Percentiles rank a stretch among this genome's conserved stretches.
Conservation (phyloP, 2,113 vertebrate species). For the Plectropomus leopardus region DNA sequence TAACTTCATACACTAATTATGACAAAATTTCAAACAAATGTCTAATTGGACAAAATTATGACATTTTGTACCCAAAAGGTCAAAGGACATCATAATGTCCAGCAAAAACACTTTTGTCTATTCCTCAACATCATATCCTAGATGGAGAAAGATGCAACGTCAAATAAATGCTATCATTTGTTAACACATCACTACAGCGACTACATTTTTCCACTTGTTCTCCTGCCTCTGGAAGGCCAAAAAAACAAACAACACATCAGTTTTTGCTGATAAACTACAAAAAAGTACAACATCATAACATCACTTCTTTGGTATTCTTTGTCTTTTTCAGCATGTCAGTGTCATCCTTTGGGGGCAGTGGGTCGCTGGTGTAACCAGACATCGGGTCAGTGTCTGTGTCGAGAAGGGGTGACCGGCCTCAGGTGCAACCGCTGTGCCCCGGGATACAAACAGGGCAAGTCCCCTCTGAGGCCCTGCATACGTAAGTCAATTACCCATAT, state of each 20-base stretch:
- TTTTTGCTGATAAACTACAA: background rate
- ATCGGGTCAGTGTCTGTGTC: slow-evolving; percentile 91
- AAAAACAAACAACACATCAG: background rate
- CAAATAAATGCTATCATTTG: too few species aligned
- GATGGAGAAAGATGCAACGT: too few species aligned
- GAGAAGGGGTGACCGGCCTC: slow-evolving; percentile 88
- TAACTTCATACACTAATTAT: too few species aligned
- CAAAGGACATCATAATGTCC: too few species aligned
- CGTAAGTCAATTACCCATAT: slow-evolving; percentile 75
- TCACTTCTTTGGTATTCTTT: background rate
- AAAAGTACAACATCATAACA: background rate
- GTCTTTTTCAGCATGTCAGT: slow-evolving; percentile 87
- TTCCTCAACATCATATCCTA: too few species aligned
- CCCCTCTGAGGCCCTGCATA: slow-evolving; percentile 89
- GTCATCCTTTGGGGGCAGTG: slow-evolving; percentile 89
- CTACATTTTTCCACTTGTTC: too few species aligned
- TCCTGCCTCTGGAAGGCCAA: too few species aligned
- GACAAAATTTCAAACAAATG: too few species aligned
- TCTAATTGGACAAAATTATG: too few species aligned
- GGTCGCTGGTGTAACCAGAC: slow-evolving; percentile 91
- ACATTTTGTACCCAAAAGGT: too few species aligned
- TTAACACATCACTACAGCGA: too few species aligned
- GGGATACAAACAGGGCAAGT: slow-evolving; percentile 90
- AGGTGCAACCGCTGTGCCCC: slow-evolving; percentile 90
- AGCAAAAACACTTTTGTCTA: too few species aligned